Evolutionary conservation across 1,140 invertebrate genomes (phyloP).

Genomic region (Aricia agestis): DNA sequence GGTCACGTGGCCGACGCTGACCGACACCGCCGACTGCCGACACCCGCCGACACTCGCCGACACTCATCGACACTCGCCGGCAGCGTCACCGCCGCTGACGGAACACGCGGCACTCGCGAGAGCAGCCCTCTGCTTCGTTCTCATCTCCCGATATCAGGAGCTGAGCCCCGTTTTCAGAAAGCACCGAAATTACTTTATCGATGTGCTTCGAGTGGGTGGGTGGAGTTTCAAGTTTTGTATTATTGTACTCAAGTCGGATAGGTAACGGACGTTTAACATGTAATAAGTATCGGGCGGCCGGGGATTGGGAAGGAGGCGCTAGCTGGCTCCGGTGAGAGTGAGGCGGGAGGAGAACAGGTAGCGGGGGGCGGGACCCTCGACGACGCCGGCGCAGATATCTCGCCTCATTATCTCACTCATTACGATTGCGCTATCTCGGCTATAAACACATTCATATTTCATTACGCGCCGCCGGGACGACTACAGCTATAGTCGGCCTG

Average conservation of each 20-base stretch:
- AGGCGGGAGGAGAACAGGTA: no score
- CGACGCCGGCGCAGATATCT: constrained; percentile 2
- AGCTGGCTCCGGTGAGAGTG: no score
- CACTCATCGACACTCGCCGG: not conserved
- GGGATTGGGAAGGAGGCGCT: no score
- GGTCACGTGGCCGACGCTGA: not conserved
- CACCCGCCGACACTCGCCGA: not conserved
- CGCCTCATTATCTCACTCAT: not conserved
- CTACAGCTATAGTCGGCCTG: not conserved
- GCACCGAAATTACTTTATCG: no score
- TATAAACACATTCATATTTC: not conserved
- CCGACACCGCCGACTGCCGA: not conserved
- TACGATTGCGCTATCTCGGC: not conserved
- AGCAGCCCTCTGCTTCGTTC: no score
- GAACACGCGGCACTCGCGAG: not conserved
- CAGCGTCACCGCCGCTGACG: not conserved
- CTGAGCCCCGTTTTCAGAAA: no score
- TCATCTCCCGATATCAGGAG: no score
- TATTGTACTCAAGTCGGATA: no score
- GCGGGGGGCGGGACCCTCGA: not conserved
- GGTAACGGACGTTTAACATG: no score
- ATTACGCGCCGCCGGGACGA: not conserved
- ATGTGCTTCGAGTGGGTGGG: no score
- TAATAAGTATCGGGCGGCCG: no score
- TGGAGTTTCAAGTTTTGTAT: no score